A percentile compares a stretch with the other conserved stretches of the same genome.
phyloP scores from a whole-genome alignment of 2,797 vertebrate genomes.

The Myiotriccus ornatus region DNA sequence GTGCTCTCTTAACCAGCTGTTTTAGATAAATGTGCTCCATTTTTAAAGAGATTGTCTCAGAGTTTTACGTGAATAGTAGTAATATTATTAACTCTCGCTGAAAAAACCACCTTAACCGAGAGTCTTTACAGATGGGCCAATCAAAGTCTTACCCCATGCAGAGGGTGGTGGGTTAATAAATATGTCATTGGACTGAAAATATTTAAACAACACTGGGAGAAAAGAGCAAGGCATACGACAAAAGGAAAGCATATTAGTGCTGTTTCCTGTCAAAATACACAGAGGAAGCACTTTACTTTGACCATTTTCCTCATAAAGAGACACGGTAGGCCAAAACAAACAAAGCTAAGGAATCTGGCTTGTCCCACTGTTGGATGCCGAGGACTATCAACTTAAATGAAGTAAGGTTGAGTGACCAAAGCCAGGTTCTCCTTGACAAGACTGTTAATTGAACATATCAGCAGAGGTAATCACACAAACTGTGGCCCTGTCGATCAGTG shows the following conservation, averaged over 20 bases:
- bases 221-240: constrained; percentile 78
- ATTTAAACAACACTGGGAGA: constrained; percentile 79
- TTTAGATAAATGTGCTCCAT: constrained; percentile 88
- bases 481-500: neutral
- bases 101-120: constrained; percentile 74
- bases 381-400: constrained; percentile 68
- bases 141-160: constrained; percentile 73
- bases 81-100: constrained; percentile 80
- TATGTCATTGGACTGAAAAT: constrained; percentile 81
- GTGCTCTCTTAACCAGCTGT: constrained; percentile 86
- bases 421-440: constrained; percentile 54
- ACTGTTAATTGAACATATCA: constrained; percentile 34
- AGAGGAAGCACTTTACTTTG: constrained; percentile 84
- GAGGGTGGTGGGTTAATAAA: constrained; percentile 79
- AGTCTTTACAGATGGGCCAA: constrained; percentile 73
- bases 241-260: constrained; percentile 80
- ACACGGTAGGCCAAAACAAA: constrained; percentile 80
- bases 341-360: constrained; percentile 78
- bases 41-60: constrained; percentile 81
- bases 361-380: constrained; percentile 73
- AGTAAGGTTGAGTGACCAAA: constrained; percentile 62
- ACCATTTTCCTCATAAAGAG: constrained; percentile 82
- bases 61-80: constrained; percentile 75
- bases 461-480: neutral
- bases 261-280: constrained; percentile 85